These are phyloP conservation scores for Vandiemenella viatica DNA, from an alignment of 2,888 invertebrate genomes.

Conservation along the genomic window DNA sequence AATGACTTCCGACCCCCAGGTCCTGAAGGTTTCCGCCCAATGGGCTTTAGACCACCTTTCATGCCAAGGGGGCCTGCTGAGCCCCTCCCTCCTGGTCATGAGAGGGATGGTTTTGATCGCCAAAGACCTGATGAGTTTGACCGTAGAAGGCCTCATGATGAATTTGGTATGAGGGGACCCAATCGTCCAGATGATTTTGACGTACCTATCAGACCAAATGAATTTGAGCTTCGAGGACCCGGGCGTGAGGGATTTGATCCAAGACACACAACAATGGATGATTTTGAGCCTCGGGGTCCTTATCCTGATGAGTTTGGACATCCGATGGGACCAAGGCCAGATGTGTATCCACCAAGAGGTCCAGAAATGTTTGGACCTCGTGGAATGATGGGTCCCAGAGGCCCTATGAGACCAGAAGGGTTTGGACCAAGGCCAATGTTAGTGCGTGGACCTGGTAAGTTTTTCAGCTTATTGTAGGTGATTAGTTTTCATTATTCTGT, in stretches of 20 bases:
- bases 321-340: conserved; percentile 11
- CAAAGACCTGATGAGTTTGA: conserved; percentile 24
- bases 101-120: conserved; percentile 24
- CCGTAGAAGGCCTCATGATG: conserved; percentile 20
- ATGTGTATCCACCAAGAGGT: conserved; percentile 14
- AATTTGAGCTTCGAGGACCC: conserved; percentile 11
- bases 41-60: conserved; percentile 4
- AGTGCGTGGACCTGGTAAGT: conserved; percentile 24
- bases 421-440: conserved; percentile 24
- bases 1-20: conserved; percentile 13
- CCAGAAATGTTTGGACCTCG: conserved; percentile 22
- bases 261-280: conserved; percentile 8
- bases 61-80: conserved; percentile 5
- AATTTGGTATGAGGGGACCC: conserved; percentile 12
- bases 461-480: too few species aligned
- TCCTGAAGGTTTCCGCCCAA: conserved; percentile 6
- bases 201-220: conserved; percentile 11
- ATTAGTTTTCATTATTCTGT: too few species aligned
- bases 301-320: conserved; percentile 14
- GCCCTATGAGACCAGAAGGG: conserved; percentile 27
- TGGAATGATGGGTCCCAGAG: conserved; percentile 25
- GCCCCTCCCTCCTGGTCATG: conserved; percentile 3
- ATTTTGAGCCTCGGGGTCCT: conserved; percentile 2
- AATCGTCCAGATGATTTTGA: conserved; percentile 16
- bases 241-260: conserved; percentile 12